Conservation (phyloP, 1,140 invertebrate genomes). For the Papilio aristodemus region DNA sequence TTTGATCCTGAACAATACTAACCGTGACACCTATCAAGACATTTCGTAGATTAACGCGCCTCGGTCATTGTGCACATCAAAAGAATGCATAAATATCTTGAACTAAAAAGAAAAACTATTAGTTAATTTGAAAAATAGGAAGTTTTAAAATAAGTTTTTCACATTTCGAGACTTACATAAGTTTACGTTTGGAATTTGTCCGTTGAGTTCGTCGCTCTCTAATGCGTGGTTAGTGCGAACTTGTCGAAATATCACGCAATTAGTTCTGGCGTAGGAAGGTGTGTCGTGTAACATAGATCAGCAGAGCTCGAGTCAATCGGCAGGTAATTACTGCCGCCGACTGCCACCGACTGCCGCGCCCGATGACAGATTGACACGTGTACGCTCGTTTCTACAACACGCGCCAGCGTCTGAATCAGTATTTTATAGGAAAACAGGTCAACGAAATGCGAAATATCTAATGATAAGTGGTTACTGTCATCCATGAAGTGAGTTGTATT, state of each 20-base stretch:
- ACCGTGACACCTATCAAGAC: conserved; percentile 54
- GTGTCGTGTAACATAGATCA: conserved; percentile 42
- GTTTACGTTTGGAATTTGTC: conserved; percentile 38
- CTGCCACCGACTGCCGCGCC: conserved; percentile 47
- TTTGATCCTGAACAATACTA: conserved; percentile 68
- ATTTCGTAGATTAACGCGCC: conserved; percentile 58
- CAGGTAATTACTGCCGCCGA: conserved; percentile 69
- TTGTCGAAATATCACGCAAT: conserved; percentile 64
- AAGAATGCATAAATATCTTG: conserved; percentile 60
- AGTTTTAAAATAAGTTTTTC: conserved; percentile 38
- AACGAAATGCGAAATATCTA: no score
- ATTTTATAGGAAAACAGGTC: neutral
- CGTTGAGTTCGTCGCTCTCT: conserved; percentile 52
- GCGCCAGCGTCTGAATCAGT: neutral
- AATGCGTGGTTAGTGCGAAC: conserved; percentile 56
- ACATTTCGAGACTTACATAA: conserved; percentile 22
- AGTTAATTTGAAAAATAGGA: conserved; percentile 49
- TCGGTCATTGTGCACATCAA: conserved; percentile 57
- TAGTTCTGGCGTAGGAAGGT: conserved; percentile 51
- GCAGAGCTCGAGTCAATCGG: conserved; percentile 56
- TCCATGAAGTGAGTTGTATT: neutral
- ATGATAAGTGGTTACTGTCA: neutral
- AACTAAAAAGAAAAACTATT: conserved; percentile 51
- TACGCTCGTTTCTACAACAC: conserved; percentile 40
- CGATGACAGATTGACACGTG: conserved; percentile 70